Evolutionary conservation across 2,797 vertebrate species (phyloP).

Genomic region (Oryzias sinensis): DNA sequence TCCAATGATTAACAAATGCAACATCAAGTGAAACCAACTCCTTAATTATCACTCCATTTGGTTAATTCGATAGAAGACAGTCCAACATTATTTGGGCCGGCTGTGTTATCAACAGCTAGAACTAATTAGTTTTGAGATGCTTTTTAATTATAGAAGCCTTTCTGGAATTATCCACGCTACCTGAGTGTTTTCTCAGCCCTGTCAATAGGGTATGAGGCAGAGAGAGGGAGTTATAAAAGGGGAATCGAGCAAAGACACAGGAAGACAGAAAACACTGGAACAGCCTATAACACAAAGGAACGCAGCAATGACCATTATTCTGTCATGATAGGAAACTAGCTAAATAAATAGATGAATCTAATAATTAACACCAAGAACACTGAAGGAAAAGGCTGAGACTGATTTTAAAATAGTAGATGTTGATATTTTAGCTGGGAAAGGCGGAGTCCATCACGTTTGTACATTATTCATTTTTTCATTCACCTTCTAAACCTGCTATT

Average conservation of each 20-base stretch:
- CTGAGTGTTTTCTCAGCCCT: conserved; percentile 50
- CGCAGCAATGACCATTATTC: too few relatives aligned
- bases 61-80: conserved; percentile 68
- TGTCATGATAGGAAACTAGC: too few relatives aligned
- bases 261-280: conserved; percentile 1
- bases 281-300: too few relatives aligned
- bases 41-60: conserved; percentile 66
- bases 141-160: conserved; percentile 66
- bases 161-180: conserved; percentile 70
- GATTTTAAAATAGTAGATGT: too few relatives aligned
- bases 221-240: neutral
- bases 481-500: too few relatives aligned
- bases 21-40: conserved; percentile 21
- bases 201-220: conserved; percentile 32
- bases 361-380: too few relatives aligned
- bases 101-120: conserved; percentile 65
- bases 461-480: too few relatives aligned
- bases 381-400: too few relatives aligned
- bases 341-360: too few relatives aligned
- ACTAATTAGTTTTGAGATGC: conserved; percentile 73
- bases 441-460: too few relatives aligned
- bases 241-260: conserved; percentile 2
- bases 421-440: too few relatives aligned
- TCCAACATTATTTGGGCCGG: conserved; percentile 54
- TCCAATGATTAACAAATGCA: conserved; percentile 14